Evolutionary conservation across 2,113 vertebrate species (phyloP).

Genomic region (Centrocercus urophasianus): DNA sequence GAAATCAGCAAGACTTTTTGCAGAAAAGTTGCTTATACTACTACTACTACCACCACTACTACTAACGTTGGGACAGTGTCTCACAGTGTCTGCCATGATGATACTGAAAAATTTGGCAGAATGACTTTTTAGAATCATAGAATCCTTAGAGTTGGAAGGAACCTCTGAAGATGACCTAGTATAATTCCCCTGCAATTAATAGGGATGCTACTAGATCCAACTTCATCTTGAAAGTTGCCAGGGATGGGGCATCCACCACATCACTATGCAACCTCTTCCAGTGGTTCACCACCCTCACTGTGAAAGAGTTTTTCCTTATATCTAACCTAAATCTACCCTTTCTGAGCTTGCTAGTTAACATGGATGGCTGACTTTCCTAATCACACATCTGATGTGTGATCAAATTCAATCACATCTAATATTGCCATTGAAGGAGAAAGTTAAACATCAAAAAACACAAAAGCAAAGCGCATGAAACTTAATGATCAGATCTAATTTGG

Average conservation of each 20-base stretch:
- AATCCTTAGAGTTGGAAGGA: too few relatives aligned
- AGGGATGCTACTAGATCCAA: too few relatives aligned
- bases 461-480: neutral
- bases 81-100: neutral
- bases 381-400: neutral
- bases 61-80: neutral
- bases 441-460: constrained; percentile 3
- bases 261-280: too few relatives aligned
- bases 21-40: neutral
- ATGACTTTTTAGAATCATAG: neutral
- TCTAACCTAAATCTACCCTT: too few relatives aligned
- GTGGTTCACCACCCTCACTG: too few relatives aligned
- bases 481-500: neutral
- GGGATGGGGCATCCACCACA: too few relatives aligned
- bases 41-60: too few relatives aligned
- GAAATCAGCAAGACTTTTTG: constrained; percentile 3
- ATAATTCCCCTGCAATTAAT: too few relatives aligned
- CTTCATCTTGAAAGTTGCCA: too few relatives aligned
- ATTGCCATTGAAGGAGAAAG: neutral
- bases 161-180: too few relatives aligned
- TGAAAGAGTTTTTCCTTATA: too few relatives aligned
- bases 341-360: neutral
- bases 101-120: neutral
- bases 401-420: neutral
- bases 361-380: neutral